Conservation (phyloP, 1,140 invertebrate species). For the Ladona fulva region DNA sequence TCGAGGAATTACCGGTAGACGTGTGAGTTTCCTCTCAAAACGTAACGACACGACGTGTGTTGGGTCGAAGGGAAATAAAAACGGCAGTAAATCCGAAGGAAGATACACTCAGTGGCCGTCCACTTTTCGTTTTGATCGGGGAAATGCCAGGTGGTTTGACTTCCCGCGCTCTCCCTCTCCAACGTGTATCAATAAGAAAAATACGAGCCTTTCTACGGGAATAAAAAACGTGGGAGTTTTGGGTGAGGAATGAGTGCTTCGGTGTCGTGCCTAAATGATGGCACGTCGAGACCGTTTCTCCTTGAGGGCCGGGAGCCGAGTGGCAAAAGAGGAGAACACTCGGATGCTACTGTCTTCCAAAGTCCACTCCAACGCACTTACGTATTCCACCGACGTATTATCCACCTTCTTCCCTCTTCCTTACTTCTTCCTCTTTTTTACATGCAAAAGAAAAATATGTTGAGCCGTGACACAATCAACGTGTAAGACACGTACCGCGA, state of each 20-base stretch:
- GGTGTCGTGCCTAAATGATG: background rate
- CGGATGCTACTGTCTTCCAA: background rate
- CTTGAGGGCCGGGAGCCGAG: background rate
- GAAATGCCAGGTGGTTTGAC: too few species aligned
- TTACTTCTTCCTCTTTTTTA: background rate
- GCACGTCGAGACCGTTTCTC: too few species aligned
- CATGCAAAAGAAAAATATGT: background rate
- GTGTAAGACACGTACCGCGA: background rate
- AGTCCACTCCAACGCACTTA: background rate
- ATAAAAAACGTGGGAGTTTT: background rate
- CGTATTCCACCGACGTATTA: background rate
- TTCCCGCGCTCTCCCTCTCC: too few species aligned
- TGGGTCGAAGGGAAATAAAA: too few species aligned
- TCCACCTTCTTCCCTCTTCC: background rate
- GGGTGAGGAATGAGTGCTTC: background rate
- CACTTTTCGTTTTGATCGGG: too few species aligned
- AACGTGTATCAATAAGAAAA: too few species aligned
- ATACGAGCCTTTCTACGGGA: too few species aligned
- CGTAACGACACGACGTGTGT: too few species aligned
- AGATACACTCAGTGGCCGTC: too few species aligned
- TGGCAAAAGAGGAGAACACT: background rate
- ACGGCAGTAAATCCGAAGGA: too few species aligned
- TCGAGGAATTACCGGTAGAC: too few species aligned
- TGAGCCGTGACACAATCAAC: background rate
- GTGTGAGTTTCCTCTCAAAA: too few species aligned